Percentiles rank a stretch among this genome's conserved stretches.
phyloP scores from a whole-genome alignment of 1,140 invertebrate species.

The Panonychus citri region DNA sequence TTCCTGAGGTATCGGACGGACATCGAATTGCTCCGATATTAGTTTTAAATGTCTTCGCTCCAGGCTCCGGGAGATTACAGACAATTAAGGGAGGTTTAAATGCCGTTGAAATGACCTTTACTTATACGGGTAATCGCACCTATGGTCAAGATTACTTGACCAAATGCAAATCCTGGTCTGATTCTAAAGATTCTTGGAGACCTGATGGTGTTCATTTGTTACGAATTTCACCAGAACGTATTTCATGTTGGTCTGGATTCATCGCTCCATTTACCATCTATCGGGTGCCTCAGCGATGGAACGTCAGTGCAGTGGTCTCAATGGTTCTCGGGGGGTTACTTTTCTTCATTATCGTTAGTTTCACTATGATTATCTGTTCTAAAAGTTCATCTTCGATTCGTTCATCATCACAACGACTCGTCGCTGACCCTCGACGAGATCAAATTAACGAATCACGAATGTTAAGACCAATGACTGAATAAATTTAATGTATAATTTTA shows the following conservation, averaged over 20 bases:
- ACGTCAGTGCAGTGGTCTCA: conserved; percentile 8
- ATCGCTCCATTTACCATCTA: conserved; percentile 12
- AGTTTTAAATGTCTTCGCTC: conserved; percentile 10
- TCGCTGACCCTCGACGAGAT: no score
- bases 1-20: background rate
- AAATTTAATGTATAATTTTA: no score
- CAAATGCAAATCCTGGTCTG: conserved; percentile 13
- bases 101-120: conserved; percentile 8
- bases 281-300: conserved; percentile 4
- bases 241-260: conserved; percentile 13
- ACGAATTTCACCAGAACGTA: conserved; percentile 5
- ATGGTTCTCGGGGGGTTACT: background rate
- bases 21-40: conserved; percentile 10
- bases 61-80: conserved; percentile 10
- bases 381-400: no score
- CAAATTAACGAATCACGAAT: no score
- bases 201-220: conserved; percentile 9
- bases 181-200: conserved; percentile 5
- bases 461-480: no score
- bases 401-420: no score
- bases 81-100: conserved; percentile 6
- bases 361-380: background rate
- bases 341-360: background rate
- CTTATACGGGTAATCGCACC: conserved; percentile 8
- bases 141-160: conserved; percentile 3